Base-by-base conservation (phyloP, 2,113 vertebrate genomes). In the Todiramphus saurophagus region DNA sequence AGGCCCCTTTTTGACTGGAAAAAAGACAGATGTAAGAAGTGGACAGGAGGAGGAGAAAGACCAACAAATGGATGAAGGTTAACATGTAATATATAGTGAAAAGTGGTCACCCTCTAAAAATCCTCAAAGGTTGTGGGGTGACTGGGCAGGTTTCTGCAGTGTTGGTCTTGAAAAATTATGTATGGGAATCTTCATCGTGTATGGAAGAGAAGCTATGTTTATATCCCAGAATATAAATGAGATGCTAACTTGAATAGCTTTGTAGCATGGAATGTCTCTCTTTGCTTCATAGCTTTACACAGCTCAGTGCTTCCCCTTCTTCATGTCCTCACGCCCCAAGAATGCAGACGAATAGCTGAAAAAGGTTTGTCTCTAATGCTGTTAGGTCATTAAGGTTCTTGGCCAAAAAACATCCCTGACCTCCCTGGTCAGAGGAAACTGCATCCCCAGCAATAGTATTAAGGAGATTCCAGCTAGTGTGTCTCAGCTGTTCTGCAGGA, bases 281-380 rank as follows among this genome's bases (percentile, higher is more conserved):
- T 89, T 88, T 88, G 46, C 64, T 93, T 93, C 66, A 33, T 41
- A 87, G 73, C 58, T 92, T 90, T 89, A 50, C 90, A 90, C 76
- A 91, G 88, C 79, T 96, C 76, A 94, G 73, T 96, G 80, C 90
- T 96, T 95, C 50, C 92, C 83, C 80, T 83, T 93, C 46, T 91
- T 87, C 17, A 5, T 96, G 67, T 96, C 66, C 44, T 96, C 94
- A 95, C 91, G 69, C 53, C 53, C 1, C 1, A 96, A 86, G 92
- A 97, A 96, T 96, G 95, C 89, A 96, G 94, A 94, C 23, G 0
- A 96, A 96, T 94, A 84, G 53, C 94, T 94, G 77, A 79, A 94
- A 95, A 93, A 96, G 90, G 92, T 96, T 96, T 87, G 83, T 91
- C 76, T 96, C 73, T 87, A 91, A 48, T 89, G 33, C 86, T 94